Percentiles rank a stretch among this genome's conserved stretches.
Conservation (phyloP, 1,140 invertebrate species). For the Forficula auricularia region DNA sequence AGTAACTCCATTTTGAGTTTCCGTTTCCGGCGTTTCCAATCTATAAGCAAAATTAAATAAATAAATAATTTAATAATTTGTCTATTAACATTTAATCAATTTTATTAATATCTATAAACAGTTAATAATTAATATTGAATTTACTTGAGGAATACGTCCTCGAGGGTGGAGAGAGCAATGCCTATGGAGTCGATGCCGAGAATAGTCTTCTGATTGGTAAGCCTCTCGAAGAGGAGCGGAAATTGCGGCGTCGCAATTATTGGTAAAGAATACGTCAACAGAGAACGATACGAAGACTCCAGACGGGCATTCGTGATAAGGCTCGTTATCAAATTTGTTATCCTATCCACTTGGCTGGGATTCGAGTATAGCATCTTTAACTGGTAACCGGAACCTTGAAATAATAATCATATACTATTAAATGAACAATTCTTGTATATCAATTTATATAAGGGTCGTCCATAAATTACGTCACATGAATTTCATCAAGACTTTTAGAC, state of each 20-base stretch:
- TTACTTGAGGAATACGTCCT: conserved; percentile 77
- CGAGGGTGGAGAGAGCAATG: conserved; percentile 62
- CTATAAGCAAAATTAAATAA: too few species aligned
- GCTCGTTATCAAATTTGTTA: conserved; percentile 27
- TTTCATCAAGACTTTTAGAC: too few species aligned
- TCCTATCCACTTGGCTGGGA: conserved; percentile 23
- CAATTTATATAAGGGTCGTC: too few species aligned
- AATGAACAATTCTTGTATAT: too few species aligned
- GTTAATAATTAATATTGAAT: too few species aligned
- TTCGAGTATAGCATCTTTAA: conserved; percentile 25
- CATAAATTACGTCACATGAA: too few species aligned
- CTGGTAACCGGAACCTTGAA: conserved; percentile 34
- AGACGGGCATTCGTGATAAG: conserved; percentile 28
- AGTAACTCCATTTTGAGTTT: too few species aligned
- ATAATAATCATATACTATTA: too few species aligned
- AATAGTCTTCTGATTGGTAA: conserved; percentile 38
- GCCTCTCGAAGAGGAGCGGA: conserved; percentile 37
- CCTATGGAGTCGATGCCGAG: conserved; percentile 57
- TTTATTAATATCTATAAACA: too few species aligned
- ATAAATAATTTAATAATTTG: too few species aligned
- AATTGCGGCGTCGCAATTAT: conserved; percentile 28
- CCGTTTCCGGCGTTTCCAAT: too few species aligned
- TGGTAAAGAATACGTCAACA: conserved; percentile 26
- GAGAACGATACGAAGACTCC: conserved; percentile 28
- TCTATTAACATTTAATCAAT: too few species aligned